Base-by-base conservation (phyloP, 2,888 invertebrate genomes). In the Apodemia zela region DNA sequence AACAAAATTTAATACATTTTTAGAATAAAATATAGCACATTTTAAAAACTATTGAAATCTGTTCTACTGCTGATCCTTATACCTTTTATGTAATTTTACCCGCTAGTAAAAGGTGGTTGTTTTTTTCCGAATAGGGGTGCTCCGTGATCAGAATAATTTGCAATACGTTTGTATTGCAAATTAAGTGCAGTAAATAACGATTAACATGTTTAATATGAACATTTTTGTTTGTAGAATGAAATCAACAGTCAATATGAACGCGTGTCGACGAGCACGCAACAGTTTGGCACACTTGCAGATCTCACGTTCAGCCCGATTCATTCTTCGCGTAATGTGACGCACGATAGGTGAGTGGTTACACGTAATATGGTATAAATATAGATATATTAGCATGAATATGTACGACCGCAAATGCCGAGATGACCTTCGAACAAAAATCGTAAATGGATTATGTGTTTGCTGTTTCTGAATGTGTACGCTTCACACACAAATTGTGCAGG, bases 221-320 rank as follows among this genome's bases (percentile, higher is more conserved):
- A 15, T 59, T 18, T 68, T 74, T 78, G 71, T 81, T 69, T 49
- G 71, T 84, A 92, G 92, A 92, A 92, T 77, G 85, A 89, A 75
- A 78, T 89, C 76, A 92, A 91, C 84, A 89, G 81, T 69, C 85
- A 86, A 68, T 89, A 90, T 87, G 92, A 92, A 78, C 81, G 86
- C 60, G 87, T 87, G 70, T 84, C 90, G 65, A 86, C 90, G 61
- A 85, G 84, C 69, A 76, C 84, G 58, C 79, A 76, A 66, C 78
- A 74, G 18, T 84, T 82, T 79, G 72, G 80, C 68, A 79, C 84
- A 66, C 79, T 89, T 68, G 82, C 81, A 59, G 89, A 90, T 77
- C 75, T 88, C 80, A 81, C 84, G 13, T 72, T 88, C 73, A 91
- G 91, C 70, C 91, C 90, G 38, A 88, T 89, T 69, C 76, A 78